phyloP scores from a whole-genome alignment of 2,113 vertebrate genomes.

The Amia ocellicauda region DNA sequence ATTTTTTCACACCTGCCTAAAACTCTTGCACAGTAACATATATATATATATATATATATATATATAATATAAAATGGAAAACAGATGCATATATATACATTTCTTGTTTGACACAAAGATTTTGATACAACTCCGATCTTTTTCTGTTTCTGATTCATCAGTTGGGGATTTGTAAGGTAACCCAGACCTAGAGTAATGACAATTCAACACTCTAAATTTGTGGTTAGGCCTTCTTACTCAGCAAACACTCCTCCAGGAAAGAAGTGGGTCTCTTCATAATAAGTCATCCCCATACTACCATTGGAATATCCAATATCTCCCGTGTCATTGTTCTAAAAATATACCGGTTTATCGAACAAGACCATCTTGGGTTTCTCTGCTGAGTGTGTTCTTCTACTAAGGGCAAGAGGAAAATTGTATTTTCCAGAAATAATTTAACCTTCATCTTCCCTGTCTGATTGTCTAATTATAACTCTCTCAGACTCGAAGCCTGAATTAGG shows the following conservation, averaged over 20 bases:
- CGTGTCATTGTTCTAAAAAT: slow-evolving; percentile 27
- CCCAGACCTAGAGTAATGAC: not conserved
- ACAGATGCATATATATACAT: too few species aligned
- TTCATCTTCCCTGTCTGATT: slow-evolving; percentile 15
- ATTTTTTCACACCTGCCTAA: too few species aligned
- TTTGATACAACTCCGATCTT: slow-evolving; percentile 8
- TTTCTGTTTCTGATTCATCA: not conserved
- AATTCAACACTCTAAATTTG: too few species aligned
- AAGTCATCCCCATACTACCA: slow-evolving; percentile 20
- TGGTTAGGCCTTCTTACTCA: slow-evolving; percentile 12
- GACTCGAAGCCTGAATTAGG: slow-evolving; percentile 14
- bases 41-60: too few species aligned
- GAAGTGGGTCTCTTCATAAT: slow-evolving; percentile 10
- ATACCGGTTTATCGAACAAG: slow-evolving; percentile 31
- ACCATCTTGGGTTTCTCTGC: slow-evolving; percentile 24
- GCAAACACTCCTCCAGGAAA: slow-evolving; percentile 8
- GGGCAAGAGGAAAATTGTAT: slow-evolving; percentile 20
- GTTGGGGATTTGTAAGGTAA: not conserved
- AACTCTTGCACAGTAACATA: too few species aligned
- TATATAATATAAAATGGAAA: too few species aligned
- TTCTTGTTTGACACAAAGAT: slow-evolving; percentile 3
- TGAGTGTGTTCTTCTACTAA: slow-evolving; percentile 6
- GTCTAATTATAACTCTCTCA: slow-evolving; percentile 30
- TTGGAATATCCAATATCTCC: slow-evolving; percentile 27
- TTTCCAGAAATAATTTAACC: slow-evolving; percentile 36